These are phyloP conservation scores for Elanus axillaris DNA, from an alignment of 2,113 vertebrate genomes.

Conservation along the genomic window DNA sequence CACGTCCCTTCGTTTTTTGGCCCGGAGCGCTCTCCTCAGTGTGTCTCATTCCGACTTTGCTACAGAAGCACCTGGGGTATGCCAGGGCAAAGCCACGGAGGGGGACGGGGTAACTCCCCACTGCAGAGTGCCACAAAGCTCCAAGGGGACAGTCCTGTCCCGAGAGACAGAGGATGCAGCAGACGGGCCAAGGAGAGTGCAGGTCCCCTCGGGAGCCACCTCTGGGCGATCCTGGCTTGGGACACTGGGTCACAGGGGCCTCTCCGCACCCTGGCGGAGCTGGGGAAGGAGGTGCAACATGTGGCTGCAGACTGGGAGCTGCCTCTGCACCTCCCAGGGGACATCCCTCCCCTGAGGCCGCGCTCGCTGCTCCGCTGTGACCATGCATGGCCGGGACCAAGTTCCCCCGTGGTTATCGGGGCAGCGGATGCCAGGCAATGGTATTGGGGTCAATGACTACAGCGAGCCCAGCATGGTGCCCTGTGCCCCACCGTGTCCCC, in stretches of 20 bases:
- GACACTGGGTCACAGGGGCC: too few relatives aligned
- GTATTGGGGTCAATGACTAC: neutral
- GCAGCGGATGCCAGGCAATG: accelerated
- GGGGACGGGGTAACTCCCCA: neutral
- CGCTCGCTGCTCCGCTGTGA: neutral
- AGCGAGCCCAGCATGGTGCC: neutral
- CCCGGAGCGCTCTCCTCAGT: neutral
- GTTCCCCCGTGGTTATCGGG: neutral
- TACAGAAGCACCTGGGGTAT: neutral
- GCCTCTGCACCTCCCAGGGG: neutral
- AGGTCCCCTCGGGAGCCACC: neutral
- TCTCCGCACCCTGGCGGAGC: accelerated
- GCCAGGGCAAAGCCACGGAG: neutral
- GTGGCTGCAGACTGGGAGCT: neutral
- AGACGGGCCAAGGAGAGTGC: neutral
- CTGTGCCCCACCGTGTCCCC: accelerated
- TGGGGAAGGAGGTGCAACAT: neutral
- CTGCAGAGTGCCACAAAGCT: neutral
- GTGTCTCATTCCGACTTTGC: neutral
- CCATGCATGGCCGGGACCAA: accelerated
- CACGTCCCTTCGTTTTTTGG: neutral
- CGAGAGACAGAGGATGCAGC: neutral
- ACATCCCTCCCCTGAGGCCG: accelerated
- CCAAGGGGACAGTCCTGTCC: neutral
- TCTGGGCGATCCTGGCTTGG: neutral